phyloP scores from a whole-genome alignment of 2,113 vertebrate species.

The Promerops cafer region DNA sequence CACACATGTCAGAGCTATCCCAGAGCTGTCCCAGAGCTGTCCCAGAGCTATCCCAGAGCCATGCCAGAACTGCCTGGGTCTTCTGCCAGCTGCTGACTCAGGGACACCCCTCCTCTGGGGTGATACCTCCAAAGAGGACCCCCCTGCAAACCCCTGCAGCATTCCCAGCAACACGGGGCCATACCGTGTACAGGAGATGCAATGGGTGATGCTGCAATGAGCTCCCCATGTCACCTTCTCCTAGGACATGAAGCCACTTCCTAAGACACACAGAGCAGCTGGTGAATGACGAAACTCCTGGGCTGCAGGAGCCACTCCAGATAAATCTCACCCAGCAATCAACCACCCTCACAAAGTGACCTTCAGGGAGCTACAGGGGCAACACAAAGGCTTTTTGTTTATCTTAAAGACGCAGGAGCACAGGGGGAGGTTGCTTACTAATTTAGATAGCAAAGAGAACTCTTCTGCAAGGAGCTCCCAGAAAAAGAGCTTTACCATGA shows the following conservation, averaged over 20 bases:
- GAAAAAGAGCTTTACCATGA: background rate
- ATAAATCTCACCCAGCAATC: slow-evolving; percentile 79
- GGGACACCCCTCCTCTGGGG: background rate
- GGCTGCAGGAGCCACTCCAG: slow-evolving; percentile 72
- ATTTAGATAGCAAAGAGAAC: background rate
- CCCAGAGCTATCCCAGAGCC: background rate
- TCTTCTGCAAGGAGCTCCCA: background rate
- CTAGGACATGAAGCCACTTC: background rate
- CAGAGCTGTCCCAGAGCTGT: background rate
- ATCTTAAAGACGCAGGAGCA: slow-evolving; percentile 4
- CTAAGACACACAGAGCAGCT: background rate
- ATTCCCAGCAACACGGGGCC: background rate
- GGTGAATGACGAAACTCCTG: slow-evolving; percentile 60
- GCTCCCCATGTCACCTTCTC: background rate
- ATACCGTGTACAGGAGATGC: accelerated
- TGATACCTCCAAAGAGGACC: background rate
- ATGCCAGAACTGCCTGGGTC: background rate
- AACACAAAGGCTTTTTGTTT: slow-evolving; percentile 69
- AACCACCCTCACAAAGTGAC: slow-evolving; percentile 47
- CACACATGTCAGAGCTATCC: accelerated
- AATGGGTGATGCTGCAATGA: background rate
- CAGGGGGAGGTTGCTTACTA: background rate
- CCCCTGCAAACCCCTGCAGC: background rate
- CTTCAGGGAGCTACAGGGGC: slow-evolving; percentile 61
- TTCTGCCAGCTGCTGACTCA: background rate